Evolutionary conservation across 2,797 vertebrate genomes (phyloP), one percentile per base, ranked within the genome.

Genomic region (Myotis findleyi): DNA sequence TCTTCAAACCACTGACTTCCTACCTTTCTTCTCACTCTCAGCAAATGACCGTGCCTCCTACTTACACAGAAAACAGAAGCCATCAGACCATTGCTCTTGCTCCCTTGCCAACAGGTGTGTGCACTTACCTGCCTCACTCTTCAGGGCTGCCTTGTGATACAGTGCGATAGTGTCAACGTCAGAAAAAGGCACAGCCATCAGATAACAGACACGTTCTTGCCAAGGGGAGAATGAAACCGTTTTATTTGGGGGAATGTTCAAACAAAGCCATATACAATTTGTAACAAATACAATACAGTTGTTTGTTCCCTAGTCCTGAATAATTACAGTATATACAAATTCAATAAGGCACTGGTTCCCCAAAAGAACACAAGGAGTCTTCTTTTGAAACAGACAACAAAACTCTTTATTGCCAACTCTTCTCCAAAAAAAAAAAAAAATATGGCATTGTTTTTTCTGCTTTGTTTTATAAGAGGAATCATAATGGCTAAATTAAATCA

Each of bases 281-380:
- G 97, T 98, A 98, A 97, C 97, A 98, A 98, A 98, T 98, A 98
- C 97, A 98, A 97, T 98, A 98, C 97, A 98, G 97, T 80, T 88
- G 91, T 95, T 98, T 98, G 97, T 97, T 98, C 97, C 98, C 97
- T 97, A 92, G 76, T 88, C 97, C 98, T 98, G 97, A 97, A 98
- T 98, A 98, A 98, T 98, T 98, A 98, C 97, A 98, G 68, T 98
- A 99, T 99, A 96, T 99, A 99, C 99, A 99, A 97, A 97, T 98
- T 98, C 98, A 98, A 98, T 99, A 99, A 99, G 99, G 99, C 99
- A 99, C 98, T 98, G 98, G 98, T 98, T 98, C 98, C 98, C 98
- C 98, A 96, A 98, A 98, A 97, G 97, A 99, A 98, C 98, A 98
- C 97, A 98, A 97, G 95, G 97, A 97, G 75, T 95, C 97, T 97